Evolutionary conservation across 2,888 invertebrate genomes (phyloP).

Genomic region (Cantharis rustica): DNA sequence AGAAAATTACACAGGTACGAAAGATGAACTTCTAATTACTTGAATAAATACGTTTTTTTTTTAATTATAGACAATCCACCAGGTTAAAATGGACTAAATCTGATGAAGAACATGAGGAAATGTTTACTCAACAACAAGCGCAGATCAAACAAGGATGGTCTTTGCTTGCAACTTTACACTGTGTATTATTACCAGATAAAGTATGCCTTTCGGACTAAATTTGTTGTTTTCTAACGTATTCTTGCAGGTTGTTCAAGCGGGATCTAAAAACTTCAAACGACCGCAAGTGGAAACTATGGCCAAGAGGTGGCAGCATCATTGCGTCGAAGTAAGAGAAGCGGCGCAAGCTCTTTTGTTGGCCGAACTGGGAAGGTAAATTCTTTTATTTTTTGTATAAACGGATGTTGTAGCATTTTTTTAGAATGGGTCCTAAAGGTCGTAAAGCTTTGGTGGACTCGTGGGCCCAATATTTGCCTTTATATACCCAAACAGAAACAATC

Average conservation of each 20-base stretch:
- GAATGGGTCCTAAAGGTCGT: conserved; percentile 87
- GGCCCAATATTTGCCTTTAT: conserved; percentile 92
- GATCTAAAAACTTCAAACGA: conserved; percentile 83
- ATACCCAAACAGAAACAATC: conserved; percentile 80
- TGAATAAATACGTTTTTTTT: background rate
- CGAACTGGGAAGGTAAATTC: conserved; percentile 75
- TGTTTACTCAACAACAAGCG: conserved; percentile 83
- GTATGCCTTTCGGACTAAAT: conserved; percentile 55
- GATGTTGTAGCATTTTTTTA: conserved; percentile 38
- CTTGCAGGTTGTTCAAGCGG: conserved; percentile 56
- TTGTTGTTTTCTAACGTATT: background rate
- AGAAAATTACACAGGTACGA: conserved; percentile 73
- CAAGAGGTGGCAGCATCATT: conserved; percentile 97
- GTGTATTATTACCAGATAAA: conserved; percentile 93
- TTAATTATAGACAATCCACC: conserved; percentile 62
- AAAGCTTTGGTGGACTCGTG: conserved; percentile 93
- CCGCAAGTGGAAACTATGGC: conserved; percentile 98
- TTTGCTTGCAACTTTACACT: conserved; percentile 92
- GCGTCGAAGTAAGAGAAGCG: conserved; percentile 95
- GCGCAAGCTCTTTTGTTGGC: conserved; percentile 94
- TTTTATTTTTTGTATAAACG: background rate
- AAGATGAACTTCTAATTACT: background rate
- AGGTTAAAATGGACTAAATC: conserved; percentile 71
- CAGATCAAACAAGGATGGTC: conserved; percentile 99
- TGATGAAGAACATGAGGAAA: conserved; percentile 83